Base-by-base conservation (phyloP, 2,888 invertebrate species). In the Proisotoma minuta region DNA sequence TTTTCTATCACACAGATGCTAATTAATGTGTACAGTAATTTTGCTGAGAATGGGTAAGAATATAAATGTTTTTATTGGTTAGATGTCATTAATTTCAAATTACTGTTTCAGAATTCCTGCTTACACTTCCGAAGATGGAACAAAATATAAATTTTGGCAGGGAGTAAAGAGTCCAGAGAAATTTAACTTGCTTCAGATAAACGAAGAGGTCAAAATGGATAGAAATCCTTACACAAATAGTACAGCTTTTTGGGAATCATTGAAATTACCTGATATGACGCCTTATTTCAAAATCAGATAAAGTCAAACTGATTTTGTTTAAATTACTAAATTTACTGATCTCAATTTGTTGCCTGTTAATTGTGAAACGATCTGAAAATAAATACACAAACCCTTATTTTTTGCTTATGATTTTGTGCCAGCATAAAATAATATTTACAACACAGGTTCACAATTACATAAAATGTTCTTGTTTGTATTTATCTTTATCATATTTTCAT, bases 161-260 rank as follows among this genome's bases (percentile, higher is more conserved):
- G 20, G 40, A 2, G 49, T 69, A 2, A 60, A 60, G n/a, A 49
- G 58, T 28, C 59, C 48, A 39, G 28, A 57, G 2, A 40, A 61
- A 1, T 22, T 68, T 5, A 43, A 51, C 52, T 61, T 62, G 50
- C 57, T 71, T 1, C 56, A 63, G 24, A 65, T 72, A 27, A 62
- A 66, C 26, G 51, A 65, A 47, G 65, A 68, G 49, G 67, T 70
- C 2, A 63, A 67, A 62, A 70, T 70, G 67, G 59, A 66, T 52
- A 26, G 57, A 2, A 60, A 65, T 27, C 59, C 64, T 1, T 58
- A 53, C 34, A 53, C 48, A 20, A 29, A 61, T 5, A 24, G 50
- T 3, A 22, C 63, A 1, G 28, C 57, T 15, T 70, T 70, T 54
- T 70, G 70, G 70, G 62, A 68, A 49, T 29, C 56, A 24, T 34